Evolutionary conservation across 2,113 vertebrate species (phyloP).

Genomic region (Bettongia penicillata): DNA sequence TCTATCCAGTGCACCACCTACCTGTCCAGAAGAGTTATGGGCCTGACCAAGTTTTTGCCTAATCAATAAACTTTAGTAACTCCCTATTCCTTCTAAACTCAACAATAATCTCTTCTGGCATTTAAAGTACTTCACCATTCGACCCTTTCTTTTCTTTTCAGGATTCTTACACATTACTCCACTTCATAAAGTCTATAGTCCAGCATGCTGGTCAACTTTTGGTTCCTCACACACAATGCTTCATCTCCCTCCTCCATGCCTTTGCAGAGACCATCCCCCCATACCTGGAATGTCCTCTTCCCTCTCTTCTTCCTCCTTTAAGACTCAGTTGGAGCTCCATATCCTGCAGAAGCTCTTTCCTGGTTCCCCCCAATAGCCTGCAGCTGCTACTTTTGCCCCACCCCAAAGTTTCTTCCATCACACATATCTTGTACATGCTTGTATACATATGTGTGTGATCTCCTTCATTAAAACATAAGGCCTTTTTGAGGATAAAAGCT

Average conservation of each 20-base stretch:
- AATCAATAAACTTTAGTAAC: background rate
- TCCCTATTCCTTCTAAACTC: background rate
- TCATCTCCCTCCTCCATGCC: too few relatives aligned
- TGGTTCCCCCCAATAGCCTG: background rate
- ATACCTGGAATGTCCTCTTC: background rate
- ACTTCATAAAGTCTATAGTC: background rate
- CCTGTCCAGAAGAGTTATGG: too few relatives aligned
- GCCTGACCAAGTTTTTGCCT: background rate
- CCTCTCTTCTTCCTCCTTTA: background rate
- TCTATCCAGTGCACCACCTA: too few relatives aligned
- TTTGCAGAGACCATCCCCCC: too few relatives aligned
- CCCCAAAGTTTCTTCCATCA: background rate
- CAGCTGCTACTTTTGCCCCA: background rate
- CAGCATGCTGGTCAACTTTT: background rate
- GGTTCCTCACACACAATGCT: too few relatives aligned
- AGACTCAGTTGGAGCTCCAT: background rate
- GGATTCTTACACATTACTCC: background rate
- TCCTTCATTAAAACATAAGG: background rate
- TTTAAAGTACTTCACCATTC: background rate
- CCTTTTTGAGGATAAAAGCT: background rate
- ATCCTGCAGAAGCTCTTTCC: background rate
- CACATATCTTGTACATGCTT: background rate
- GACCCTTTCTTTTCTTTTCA: background rate
- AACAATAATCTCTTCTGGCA: background rate
- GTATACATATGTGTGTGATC: background rate